Conservation (phyloP, 2,888 invertebrate species). For the Agonopterix alstromeriana region DNA sequence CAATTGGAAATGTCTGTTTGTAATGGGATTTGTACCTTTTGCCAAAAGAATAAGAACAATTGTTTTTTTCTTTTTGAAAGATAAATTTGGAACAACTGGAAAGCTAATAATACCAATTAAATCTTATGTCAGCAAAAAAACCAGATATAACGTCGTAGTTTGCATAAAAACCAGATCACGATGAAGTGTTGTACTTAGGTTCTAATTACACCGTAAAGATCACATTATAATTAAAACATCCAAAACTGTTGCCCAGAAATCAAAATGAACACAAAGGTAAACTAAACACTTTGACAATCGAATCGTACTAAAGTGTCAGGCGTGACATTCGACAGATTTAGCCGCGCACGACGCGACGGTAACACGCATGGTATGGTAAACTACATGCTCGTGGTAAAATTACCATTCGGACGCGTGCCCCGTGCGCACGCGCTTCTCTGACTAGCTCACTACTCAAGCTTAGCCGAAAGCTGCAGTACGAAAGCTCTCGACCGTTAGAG, state of each 20-base stretch:
- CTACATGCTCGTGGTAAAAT: conserved; percentile 4
- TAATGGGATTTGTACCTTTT: conserved; percentile 1
- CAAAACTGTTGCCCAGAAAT: conserved; percentile 17
- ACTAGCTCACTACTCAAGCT: conserved; percentile 37
- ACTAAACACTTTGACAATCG: conserved; percentile 25
- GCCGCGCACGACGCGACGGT: conserved; percentile 19
- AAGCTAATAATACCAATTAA: too few species aligned
- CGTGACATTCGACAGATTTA: conserved; percentile 35
- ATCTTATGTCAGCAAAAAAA: too few species aligned
- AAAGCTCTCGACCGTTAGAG: conserved; percentile 56
- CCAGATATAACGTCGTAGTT: too few species aligned
- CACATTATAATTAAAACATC: background rate
- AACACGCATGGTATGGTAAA: background rate
- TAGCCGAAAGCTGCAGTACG: conserved; percentile 44
- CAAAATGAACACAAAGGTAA: conserved; percentile 17
- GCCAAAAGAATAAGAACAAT: conserved; percentile 3
- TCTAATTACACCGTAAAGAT: too few species aligned
- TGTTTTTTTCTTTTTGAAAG: too few species aligned
- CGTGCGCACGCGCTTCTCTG: conserved; percentile 61
- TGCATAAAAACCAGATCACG: too few species aligned
- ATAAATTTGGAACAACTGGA: too few species aligned
- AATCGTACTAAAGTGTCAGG: conserved; percentile 23
- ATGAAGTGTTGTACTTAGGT: too few species aligned
- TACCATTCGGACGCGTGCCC: conserved; percentile 33
- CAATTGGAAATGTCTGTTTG: conserved; percentile 8